phyloP scores from a whole-genome alignment of 2,113 vertebrate species.

The Lepidothrix coronata region DNA sequence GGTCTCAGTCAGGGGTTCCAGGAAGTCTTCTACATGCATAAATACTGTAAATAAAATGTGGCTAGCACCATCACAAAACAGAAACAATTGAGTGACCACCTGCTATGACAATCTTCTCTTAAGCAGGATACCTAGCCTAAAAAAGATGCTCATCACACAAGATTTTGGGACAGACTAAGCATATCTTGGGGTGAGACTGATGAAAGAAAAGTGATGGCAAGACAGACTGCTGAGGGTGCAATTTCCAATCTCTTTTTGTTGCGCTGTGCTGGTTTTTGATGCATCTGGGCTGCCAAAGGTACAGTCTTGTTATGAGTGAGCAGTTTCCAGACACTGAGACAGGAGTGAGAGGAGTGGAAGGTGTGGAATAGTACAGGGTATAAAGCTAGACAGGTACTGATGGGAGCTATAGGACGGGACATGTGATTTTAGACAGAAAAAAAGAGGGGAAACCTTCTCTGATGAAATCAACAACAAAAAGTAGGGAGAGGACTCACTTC shows the following conservation, averaged over 20 bases:
- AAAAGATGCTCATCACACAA: neutral
- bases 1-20: neutral
- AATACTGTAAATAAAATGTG: neutral
- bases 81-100: neutral
- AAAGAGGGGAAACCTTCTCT: neutral
- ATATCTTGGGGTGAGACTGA: neutral
- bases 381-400: neutral
- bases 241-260: neutral
- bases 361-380: neutral
- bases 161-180: neutral
- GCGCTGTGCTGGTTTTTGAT: fast-evolving
- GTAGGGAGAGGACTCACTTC: neutral
- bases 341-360: neutral
- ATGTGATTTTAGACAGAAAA: neutral
- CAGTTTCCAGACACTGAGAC: neutral
- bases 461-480: neutral
- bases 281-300: neutral
- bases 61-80: neutral
- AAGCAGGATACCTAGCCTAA: neutral
- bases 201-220: neutral
- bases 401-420: neutral
- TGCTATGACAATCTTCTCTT: neutral
- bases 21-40: neutral
- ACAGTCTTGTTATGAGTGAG: neutral
- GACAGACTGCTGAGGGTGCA: neutral